Evolutionary conservation across 1,140 invertebrate genomes (phyloP).

Genomic region (Geopemphigus sp.): DNA sequence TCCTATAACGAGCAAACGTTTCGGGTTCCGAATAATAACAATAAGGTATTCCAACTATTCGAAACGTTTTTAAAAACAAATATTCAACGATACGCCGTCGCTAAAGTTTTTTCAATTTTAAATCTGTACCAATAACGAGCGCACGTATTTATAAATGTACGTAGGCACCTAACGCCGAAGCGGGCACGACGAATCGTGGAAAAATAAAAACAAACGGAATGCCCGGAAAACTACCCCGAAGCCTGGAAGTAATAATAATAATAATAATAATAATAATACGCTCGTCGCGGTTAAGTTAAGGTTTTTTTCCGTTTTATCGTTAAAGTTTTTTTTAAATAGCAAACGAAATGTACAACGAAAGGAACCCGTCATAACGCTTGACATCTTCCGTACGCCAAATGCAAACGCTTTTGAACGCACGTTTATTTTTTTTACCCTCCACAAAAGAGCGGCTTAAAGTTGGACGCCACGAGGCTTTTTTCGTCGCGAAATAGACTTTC

Average conservation of each 20-base stretch:
- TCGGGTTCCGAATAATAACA: too few species aligned
- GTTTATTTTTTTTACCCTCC: slow-evolving; percentile 31
- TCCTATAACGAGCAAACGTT: too few species aligned
- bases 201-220: neutral
- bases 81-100: neutral
- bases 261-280: neutral
- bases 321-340: slow-evolving; percentile 35
- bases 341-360: slow-evolving; percentile 25
- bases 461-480: slow-evolving; percentile 14
- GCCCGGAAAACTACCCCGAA: neutral
- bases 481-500: neutral
- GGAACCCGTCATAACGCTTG: slow-evolving; percentile 31
- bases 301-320: slow-evolving; percentile 28
- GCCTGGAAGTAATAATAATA: neutral
- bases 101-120: neutral
- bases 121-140: neutral
- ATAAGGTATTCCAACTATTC: too few species aligned
- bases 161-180: neutral
- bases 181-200: neutral
- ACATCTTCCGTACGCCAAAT: slow-evolving; percentile 3
- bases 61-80: too few species aligned
- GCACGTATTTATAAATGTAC: neutral
- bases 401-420: slow-evolving; percentile 14
- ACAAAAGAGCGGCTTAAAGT: slow-evolving; percentile 18
- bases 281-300: slow-evolving; percentile 6